phyloP scores from a whole-genome alignment of 2,888 invertebrate genomes.

The Metalampra italica region DNA sequence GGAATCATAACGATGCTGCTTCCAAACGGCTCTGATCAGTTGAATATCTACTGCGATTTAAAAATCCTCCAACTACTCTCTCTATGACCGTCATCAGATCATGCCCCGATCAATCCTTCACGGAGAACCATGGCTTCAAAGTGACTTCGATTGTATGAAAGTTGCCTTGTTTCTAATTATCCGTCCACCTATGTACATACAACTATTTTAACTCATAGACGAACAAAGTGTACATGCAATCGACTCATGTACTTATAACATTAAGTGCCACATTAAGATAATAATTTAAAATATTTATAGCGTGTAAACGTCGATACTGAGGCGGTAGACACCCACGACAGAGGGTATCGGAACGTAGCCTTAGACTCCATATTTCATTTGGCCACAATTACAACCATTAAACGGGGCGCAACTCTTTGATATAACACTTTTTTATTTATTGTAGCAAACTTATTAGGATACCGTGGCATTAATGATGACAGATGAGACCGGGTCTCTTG shows the following conservation, averaged over 20 bases:
- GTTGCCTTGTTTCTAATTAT: no score
- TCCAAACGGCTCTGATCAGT: no score
- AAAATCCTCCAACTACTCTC: no score
- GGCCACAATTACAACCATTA: slow-evolving; percentile 75
- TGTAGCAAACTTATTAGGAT: slow-evolving; percentile 75
- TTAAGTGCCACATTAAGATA: slow-evolving; percentile 56
- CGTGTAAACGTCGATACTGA: slow-evolving; percentile 71
- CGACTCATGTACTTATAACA: slow-evolving; percentile 49
- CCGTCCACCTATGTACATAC: no score
- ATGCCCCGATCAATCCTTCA: no score
- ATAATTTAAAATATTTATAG: slow-evolving; percentile 69
- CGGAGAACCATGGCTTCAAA: no score
- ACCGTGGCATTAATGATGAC: slow-evolving; percentile 76
- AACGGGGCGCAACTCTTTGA: slow-evolving; percentile 73
- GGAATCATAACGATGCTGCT: no score
- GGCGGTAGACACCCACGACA: slow-evolving; percentile 68
- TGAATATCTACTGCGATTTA: no score
- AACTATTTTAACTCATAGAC: no score
- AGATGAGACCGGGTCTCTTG: slow-evolving; percentile 63
- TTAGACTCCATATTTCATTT: slow-evolving; percentile 68
- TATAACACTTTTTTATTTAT: slow-evolving; percentile 68
- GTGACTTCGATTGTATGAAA: no score
- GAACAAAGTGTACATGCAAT: slow-evolving; percentile 18
- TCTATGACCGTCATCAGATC: no score
- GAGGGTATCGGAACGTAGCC: slow-evolving; percentile 41